Percentiles rank a stretch among this genome's conserved stretches.
These are phyloP conservation scores for Drosophila burlai DNA, from an alignment of 1,140 invertebrate species.

Conservation along the genomic window DNA sequence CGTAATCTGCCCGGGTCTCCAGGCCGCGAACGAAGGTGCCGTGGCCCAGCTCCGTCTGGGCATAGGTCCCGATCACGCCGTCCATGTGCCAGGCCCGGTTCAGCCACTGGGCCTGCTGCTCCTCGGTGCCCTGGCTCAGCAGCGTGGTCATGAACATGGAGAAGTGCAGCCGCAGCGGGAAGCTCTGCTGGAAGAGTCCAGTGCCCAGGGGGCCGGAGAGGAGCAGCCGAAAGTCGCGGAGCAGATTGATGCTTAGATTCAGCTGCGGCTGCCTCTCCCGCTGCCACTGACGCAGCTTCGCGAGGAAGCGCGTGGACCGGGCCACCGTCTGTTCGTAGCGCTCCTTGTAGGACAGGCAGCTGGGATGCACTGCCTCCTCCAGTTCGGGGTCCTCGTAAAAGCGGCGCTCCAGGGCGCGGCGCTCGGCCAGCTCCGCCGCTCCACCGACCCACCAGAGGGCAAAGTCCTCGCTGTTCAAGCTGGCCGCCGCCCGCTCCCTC, in stretches of 20 bases:
- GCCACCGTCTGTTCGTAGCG: slow-evolving; percentile 92
- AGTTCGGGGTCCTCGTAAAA: slow-evolving; percentile 90
- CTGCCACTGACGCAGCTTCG: slow-evolving; percentile 89
- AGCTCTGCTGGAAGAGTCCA: slow-evolving; percentile 92
- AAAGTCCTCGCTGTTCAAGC: slow-evolving; percentile 90
- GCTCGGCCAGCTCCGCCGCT: slow-evolving; percentile 87
- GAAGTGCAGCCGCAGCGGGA: slow-evolving; percentile 92
- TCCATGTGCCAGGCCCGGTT: slow-evolving; percentile 91
- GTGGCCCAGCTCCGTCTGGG: slow-evolving; percentile 98
- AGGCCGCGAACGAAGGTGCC: slow-evolving; percentile 96
- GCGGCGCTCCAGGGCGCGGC: slow-evolving; percentile 87
- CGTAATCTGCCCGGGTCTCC: slow-evolving; percentile 96
- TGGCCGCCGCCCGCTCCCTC: slow-evolving; percentile 90
- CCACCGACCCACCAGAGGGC: slow-evolving; percentile 92
- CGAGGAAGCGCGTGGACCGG: slow-evolving; percentile 90
- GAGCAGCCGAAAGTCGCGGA: slow-evolving; percentile 70
- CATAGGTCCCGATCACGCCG: slow-evolving; percentile 95
- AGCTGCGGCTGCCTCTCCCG: slow-evolving; percentile 62
- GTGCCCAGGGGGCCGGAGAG: slow-evolving; percentile 90
- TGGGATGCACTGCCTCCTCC: slow-evolving; percentile 88
- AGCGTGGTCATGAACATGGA: slow-evolving; percentile 96
- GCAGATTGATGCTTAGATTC: slow-evolving; percentile 12
- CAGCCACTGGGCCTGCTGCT: slow-evolving; percentile 95
- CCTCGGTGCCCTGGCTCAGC: slow-evolving; percentile 93
- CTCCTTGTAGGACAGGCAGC: slow-evolving; percentile 94